These are phyloP conservation scores for Chionomys nivalis DNA, from an alignment of 2,113 vertebrate species.

Conservation along the genomic window DNA sequence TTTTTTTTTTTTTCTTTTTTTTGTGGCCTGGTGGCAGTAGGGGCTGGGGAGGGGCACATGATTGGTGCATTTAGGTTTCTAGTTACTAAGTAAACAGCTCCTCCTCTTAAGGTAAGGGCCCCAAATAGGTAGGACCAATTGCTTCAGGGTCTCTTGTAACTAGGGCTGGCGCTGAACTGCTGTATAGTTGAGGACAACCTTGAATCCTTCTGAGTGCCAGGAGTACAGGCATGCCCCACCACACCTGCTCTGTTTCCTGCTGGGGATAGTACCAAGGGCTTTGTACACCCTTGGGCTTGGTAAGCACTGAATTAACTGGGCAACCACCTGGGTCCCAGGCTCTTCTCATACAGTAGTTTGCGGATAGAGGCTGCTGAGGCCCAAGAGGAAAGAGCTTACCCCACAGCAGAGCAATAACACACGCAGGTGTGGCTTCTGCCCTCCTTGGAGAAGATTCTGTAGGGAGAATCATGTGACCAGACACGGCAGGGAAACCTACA, in stretches of 20 bases:
- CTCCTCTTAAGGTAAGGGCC: neutral
- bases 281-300: no score
- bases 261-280: neutral
- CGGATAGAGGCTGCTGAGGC: neutral
- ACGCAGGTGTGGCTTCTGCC: neutral
- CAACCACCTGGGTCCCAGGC: neutral
- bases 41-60: fast-evolving
- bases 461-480: neutral
- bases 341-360: neutral
- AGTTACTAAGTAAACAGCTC: neutral
- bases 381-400: neutral
- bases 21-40: neutral
- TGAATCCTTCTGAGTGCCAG: neutral
- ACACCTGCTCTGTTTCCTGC: neutral
- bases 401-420: neutral
- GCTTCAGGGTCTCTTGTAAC: neutral
- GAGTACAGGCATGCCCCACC: neutral
- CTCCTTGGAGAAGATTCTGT: neutral
- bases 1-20: no score
- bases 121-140: no score
- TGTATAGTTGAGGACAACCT: neutral
- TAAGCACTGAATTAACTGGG: neutral
- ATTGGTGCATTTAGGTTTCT: neutral
- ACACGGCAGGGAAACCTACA: neutral
- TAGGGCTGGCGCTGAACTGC: neutral